Base-by-base conservation (phyloP, 2,113 vertebrate genomes). In the Xyliphius kryptos region DNA sequence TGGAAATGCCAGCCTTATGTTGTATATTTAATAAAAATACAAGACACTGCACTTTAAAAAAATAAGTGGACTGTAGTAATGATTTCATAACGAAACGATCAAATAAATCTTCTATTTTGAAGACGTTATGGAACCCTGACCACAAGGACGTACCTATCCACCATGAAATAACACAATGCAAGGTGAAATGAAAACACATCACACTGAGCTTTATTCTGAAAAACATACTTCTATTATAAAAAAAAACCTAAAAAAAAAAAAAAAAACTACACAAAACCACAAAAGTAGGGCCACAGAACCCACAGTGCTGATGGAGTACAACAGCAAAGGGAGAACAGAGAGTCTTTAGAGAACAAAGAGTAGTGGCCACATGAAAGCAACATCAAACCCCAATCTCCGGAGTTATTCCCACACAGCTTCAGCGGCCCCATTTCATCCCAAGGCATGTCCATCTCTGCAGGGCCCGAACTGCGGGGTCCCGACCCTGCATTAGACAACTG, bases 371-470 rank as follows among this genome's bases (percentile, higher is more conserved):
- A 74, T 73, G 67, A 76, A 76, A 76, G 72, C 32, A 46, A 63
- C 74, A 70, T 76, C 61, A 76, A 74, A 74, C 66, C 38, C 49
- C 46, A 36, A 61, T 66, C 67, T 77, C 47, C 47, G 56, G 57
- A 61, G 53, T 68, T 66, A 65, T 71, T 72, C 67, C 63, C 47
- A 54, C 63, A 56, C 43, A 20, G 63, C 66, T 71, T 50, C 74
- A 71, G 71, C 57, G 54, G 56, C 61, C n/a, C 64, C 52, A 67
- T 64, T 74, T 70, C 49, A 79, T 77, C 70, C 59, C 52, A 37
- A 44, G 66, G 57, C 69, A 69, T 59, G 74, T 73, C 64, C 77
- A 14, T 75, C 74, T 66, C 69, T 50, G 61, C 61, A 77, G 62
- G 61, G 57, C 37, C 21, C 63, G 50, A 12, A 53, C 72, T 59